These are phyloP conservation scores for Arothron firmamentum DNA, from an alignment of 2,113 vertebrate species.

Conservation along the genomic window DNA sequence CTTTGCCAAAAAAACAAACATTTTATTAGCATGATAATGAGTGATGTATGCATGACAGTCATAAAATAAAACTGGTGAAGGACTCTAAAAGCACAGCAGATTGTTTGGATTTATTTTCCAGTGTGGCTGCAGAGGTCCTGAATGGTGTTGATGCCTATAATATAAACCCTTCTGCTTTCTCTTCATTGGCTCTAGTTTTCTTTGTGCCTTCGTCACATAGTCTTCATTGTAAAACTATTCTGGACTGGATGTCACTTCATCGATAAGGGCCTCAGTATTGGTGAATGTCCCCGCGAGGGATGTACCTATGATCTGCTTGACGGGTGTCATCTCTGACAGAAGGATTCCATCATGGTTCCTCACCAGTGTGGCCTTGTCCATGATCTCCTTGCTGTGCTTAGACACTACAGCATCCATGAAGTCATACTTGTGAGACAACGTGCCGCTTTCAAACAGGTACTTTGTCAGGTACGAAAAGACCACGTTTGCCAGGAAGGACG, in stretches of 20 bases:
- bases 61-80: constrained; percentile 46
- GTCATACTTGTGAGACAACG: constrained; percentile 88
- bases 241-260: constrained; percentile 81
- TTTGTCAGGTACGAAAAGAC: constrained; percentile 86
- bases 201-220: constrained; percentile 37
- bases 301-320: constrained; percentile 79
- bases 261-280: constrained; percentile 84
- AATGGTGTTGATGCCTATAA: constrained; percentile 44
- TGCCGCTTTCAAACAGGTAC: constrained; percentile 94
- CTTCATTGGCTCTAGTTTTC: constrained; percentile 43
- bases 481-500: constrained; percentile 87
- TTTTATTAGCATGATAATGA: constrained; percentile 5
- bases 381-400: constrained; percentile 92
- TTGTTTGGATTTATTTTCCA: constrained; percentile 34
- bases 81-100: constrained; percentile 44
- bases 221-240: constrained; percentile 82
- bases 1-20: too few species aligned
- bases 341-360: constrained; percentile 87
- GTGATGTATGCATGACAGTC: constrained; percentile 18
- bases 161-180: constrained; percentile 34
- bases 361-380: constrained; percentile 95
- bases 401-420: constrained; percentile 91
- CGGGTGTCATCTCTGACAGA: constrained; percentile 88
- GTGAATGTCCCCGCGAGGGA: constrained; percentile 84
- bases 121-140: constrained; percentile 59